Base-by-base conservation (phyloP, 2,888 invertebrate species). In the Caenorhabditis wallacei region DNA sequence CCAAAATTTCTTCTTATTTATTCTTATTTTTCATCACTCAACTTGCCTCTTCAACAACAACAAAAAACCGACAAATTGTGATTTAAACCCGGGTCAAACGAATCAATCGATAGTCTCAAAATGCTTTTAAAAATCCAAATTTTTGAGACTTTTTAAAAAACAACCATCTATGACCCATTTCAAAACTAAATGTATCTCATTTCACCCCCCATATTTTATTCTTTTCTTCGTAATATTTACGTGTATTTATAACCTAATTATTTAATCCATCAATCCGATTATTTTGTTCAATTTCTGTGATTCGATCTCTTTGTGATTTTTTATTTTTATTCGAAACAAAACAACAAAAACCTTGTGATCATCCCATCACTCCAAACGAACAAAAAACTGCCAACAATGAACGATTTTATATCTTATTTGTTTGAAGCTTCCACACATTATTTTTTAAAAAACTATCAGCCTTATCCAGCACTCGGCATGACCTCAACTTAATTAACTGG, bases 221-320 rank as follows among this genome's bases (percentile, higher is more conserved):
- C 8, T 22, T 20, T 37, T 40, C 48, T 76, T 76, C 76, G 59
- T 76, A 76, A 68, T 68, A 76, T 76, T 68, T 76, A 68, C 76
- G 76, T 76, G 68, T 76, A 76, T 64, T 57, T 56, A 53, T 72
- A n/a, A n/a, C 16, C 20, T 18, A 51, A 20, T 22, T 26, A 26
- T 43, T 56, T 40, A 10, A 54, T 69, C 16, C 20, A 10, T 20
- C 18, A n/a, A n/a, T n/a, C 20, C 8, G 8, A 51, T 20, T 35
- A 35, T 56, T 43, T 40, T 56, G 57, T 69, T 57, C 69, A 69
- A 69, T 30, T 22, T 35, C 26, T 46, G 22, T 26, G 57, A n/a
- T n/a, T n/a, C n/a, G n/a, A 57, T 70, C 70, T 70, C 48, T 57
- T 30, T 30, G n/a, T 26, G 22, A 11, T n/a, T 40, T 30, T 57